Conservation (phyloP, 2,113 vertebrate genomes). For the Equus quagga region DNA sequence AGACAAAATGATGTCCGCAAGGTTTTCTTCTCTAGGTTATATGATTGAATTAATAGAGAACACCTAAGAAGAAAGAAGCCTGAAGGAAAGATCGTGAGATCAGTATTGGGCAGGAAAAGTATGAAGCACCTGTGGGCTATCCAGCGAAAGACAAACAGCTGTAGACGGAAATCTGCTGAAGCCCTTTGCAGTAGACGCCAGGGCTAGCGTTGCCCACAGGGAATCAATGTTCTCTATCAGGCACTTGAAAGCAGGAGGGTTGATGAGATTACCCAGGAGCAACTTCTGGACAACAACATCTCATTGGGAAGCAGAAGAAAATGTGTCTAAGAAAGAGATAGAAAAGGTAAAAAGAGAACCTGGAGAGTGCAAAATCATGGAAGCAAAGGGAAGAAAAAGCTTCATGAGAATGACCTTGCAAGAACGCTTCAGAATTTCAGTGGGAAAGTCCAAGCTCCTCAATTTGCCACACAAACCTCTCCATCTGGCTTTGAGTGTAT, state of each 20-base stretch:
- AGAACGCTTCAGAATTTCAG: not conserved
- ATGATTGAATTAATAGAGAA: not conserved
- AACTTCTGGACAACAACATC: not conserved
- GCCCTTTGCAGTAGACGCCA: fast-evolving
- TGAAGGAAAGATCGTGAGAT: not conserved
- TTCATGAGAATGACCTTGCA: not conserved
- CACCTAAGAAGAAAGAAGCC: not conserved
- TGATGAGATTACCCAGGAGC: not conserved
- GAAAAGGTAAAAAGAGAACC: not conserved
- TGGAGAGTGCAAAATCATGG: not conserved
- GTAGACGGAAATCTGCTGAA: not conserved
- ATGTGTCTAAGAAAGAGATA: not conserved
- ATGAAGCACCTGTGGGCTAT: not conserved
- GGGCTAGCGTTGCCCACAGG: not conserved
- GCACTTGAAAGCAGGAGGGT: not conserved
- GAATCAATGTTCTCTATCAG: fast-evolving
- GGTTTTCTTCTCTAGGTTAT: not conserved
- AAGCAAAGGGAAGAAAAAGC: not conserved
- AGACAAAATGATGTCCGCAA: not conserved
- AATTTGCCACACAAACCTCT: not conserved
- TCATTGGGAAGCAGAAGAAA: not conserved
- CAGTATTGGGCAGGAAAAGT: not conserved
- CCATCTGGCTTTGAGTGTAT: not conserved
- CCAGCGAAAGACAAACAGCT: not conserved
- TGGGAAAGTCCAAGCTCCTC: not conserved